These are phyloP conservation scores for Apodemus agrarius DNA, from an alignment of 2,797 vertebrate species.

Conservation along the genomic window DNA sequence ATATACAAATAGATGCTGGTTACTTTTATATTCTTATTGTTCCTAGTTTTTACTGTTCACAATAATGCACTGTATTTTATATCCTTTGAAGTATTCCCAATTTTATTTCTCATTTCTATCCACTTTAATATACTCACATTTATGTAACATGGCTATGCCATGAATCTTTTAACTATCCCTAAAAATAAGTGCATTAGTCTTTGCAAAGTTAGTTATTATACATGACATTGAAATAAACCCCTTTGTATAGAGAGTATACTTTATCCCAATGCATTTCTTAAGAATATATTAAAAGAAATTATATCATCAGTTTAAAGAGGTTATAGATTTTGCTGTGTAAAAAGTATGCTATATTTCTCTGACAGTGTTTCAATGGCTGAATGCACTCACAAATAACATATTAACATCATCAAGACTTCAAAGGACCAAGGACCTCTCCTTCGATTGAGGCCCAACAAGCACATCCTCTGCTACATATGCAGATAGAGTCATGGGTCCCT, in stretches of 20 bases:
- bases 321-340: background rate
- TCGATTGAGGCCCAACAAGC: no score
- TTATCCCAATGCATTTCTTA: background rate
- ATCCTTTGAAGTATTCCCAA: background rate
- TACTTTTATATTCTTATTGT: background rate
- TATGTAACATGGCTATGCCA: background rate
- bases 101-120: background rate
- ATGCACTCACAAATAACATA: background rate
- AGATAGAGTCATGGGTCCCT: no score
- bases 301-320: background rate
- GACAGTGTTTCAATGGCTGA: background rate
- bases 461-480: no score
- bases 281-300: background rate
- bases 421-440: no score
- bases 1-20: background rate
- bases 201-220: conserved; percentile 1
- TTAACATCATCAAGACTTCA: no score
- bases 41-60: background rate
- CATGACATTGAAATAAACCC: background rate
- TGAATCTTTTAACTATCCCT: conserved; percentile 10
- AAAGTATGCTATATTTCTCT: background rate
- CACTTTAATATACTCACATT: background rate
- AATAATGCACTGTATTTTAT: conserved; percentile 8
- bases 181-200: background rate
- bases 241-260: background rate